Evolutionary conservation across 2,113 vertebrate genomes (phyloP).

Genomic region (Gallinago paraguaiae): DNA sequence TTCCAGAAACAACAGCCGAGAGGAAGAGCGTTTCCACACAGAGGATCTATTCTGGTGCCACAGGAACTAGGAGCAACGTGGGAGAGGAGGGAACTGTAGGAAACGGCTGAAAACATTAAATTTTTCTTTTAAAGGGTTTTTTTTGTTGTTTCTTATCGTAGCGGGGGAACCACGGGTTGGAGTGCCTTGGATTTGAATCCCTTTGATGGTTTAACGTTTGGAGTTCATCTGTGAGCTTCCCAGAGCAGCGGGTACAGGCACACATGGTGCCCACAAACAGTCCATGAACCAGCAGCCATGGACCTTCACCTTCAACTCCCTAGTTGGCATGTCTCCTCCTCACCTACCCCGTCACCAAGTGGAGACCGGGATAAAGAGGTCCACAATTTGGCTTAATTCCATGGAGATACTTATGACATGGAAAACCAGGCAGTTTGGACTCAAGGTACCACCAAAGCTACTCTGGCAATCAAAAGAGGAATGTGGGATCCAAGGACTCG

Average conservation of each 20-base stretch:
- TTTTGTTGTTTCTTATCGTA: slow-evolving; percentile 27
- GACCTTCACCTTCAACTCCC: not conserved
- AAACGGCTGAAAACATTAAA: slow-evolving; percentile 9
- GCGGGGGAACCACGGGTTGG: not conserved
- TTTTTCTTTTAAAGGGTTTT: not conserved
- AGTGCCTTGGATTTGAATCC: not conserved
- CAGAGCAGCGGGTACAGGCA: not conserved
- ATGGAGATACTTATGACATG: not conserved
- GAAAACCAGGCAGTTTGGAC: not conserved
- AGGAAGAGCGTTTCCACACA: slow-evolving; percentile 35
- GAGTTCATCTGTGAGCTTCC: slow-evolving; percentile 37
- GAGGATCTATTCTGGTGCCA: slow-evolving; percentile 51
- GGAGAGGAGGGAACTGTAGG: slow-evolving; percentile 26
- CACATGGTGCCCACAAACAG: not conserved
- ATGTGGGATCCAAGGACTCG: fast-evolving
- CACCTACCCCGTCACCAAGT: not conserved
- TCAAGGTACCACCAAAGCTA: not conserved
- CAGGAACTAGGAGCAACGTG: slow-evolving; percentile 38
- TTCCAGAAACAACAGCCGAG: slow-evolving; percentile 29
- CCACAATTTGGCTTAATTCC: not conserved
- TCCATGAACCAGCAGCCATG: not conserved
- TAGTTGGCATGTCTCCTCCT: not conserved
- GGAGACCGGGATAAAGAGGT: not conserved
- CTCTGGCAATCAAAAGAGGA: not conserved
- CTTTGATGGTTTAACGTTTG: not conserved